Evolutionary conservation across 2,113 vertebrate species (phyloP).

Genomic region (Dromiciops gliroides): DNA sequence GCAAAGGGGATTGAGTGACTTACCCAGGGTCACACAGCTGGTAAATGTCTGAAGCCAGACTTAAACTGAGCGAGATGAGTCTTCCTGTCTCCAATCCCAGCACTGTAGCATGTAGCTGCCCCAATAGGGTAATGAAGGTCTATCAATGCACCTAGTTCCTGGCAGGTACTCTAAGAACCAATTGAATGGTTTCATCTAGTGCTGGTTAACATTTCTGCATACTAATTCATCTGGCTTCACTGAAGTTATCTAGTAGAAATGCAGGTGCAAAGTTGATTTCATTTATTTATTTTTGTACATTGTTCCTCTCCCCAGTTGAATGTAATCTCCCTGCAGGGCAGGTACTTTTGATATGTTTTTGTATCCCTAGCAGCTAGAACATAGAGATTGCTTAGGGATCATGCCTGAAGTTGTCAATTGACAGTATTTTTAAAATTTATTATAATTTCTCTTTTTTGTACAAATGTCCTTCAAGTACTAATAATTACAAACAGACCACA

Average conservation of each 20-base stretch:
- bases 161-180: not conserved
- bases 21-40: no score
- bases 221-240: not conserved
- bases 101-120: no score
- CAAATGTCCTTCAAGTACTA: not conserved
- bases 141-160: not conserved
- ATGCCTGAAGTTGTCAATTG: not conserved
- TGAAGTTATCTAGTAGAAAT: not conserved
- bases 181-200: not conserved
- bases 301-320: not conserved
- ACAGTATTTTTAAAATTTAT: not conserved
- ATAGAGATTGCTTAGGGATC: not conserved
- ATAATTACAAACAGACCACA: not conserved
- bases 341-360: not conserved
- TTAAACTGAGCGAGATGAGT: no score
- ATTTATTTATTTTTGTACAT: not conserved
- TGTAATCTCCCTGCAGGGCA: not conserved
- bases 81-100: no score
- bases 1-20: no score
- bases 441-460: not conserved
- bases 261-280: not conserved
- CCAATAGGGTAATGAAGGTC: not conserved
- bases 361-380: not conserved
- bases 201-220: not conserved
- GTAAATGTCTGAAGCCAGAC: no score